Percentiles rank a stretch among this genome's conserved stretches.
phyloP scores from a whole-genome alignment of 2,797 vertebrate species.

The Gadopsis bispinosus region DNA sequence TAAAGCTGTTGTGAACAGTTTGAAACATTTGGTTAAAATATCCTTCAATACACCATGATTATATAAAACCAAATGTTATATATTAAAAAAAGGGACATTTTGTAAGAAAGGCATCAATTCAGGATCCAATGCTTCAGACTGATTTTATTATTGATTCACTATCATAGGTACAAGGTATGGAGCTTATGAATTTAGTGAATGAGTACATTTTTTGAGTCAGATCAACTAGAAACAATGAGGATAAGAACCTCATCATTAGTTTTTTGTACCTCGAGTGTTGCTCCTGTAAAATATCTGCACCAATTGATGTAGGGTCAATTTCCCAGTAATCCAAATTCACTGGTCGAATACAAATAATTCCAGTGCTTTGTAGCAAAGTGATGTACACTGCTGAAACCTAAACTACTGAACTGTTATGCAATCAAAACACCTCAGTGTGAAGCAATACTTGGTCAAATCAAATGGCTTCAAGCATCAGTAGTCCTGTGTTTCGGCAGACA shows the following conservation, averaged over 20 bases:
- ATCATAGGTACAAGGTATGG: background rate
- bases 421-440: slow-evolving; percentile 23
- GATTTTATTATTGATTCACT: background rate
- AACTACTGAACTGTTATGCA: slow-evolving; percentile 35
- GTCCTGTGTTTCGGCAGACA: slow-evolving; percentile 56
- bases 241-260: background rate
- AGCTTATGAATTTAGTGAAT: background rate
- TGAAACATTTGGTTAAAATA: background rate
- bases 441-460: slow-evolving; percentile 37
- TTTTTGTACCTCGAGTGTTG: background rate
- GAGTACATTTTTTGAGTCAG: slow-evolving; percentile 1
- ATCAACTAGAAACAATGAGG: background rate
- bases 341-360: background rate
- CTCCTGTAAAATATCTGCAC: background rate
- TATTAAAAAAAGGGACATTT: background rate
- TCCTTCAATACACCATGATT: background rate
- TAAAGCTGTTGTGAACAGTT: background rate
- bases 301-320: background rate
- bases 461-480: slow-evolving; percentile 45
- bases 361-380: background rate
- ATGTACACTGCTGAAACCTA: background rate
- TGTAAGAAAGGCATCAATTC: background rate
- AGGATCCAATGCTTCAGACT: background rate
- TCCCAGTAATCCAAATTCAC: background rate
- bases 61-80: background rate